Base-by-base conservation (phyloP, 1,140 invertebrate species). In the Drosophila tristis region DNA sequence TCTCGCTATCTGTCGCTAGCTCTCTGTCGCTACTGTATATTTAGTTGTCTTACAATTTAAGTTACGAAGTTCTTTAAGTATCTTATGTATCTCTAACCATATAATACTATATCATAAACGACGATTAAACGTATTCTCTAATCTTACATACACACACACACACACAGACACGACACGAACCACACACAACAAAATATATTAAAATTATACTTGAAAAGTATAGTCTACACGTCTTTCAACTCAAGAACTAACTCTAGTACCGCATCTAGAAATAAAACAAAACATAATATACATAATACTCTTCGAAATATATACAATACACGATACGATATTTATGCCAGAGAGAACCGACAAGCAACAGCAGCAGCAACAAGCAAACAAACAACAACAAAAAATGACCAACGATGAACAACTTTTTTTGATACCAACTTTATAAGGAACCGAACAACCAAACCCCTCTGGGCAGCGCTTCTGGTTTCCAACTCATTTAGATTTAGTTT, bases 31-130 rank as follows among this genome's bases (percentile, higher is more conserved):
- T 65, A 80, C 66, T 81, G 78, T 81, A 79, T 75, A 84, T 84
- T 87, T 87, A 86, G 82, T 86, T 86, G 44, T 86, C 73, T 61
- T 79, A 75, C 64, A 67, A 80, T 82, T 82, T 86, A 86, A 86
- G 82, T 87, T 86, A 29, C 67, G 75, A 82, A 82, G 84, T 78
- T 81, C 44, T 81, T 70, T 73, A 73, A 76, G 75, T 73, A 49
- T 62, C 66, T 84, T 74, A 60, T 43, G 59, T 64, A 49, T 58
- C 23, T 53, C 13, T 25, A 60, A 50, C 50, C 39, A 48, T 48
- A 50, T 50, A 61, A 43, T 47, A 60, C 29, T 49, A 59, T 72
- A 64, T 57, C 35, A 67, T 66, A 56, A 35, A 60, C 56, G 57
- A 50, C 63, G 54, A 73, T 62, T 53, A 45, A 39, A 55, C 65